phyloP scores from a whole-genome alignment of 2,888 invertebrate genomes.

The Stenoptilia bipunctidactyla region DNA sequence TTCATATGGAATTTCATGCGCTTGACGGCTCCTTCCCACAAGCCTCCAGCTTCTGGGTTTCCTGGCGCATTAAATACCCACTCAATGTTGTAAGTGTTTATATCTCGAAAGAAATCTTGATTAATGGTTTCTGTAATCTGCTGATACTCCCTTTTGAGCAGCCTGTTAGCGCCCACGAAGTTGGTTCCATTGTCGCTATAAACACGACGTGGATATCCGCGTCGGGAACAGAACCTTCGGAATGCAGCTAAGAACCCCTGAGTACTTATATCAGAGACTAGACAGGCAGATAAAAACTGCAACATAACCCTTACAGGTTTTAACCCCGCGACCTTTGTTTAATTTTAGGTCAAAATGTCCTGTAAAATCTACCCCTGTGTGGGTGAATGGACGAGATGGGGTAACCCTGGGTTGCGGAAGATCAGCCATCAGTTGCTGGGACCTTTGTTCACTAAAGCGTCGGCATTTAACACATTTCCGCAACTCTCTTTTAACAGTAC shows the following conservation, averaged over 20 bases:
- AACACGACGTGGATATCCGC: neutral
- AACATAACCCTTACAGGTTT: neutral
- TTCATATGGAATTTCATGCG: neutral
- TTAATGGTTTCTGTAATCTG: neutral
- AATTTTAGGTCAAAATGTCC: neutral
- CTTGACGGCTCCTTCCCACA: neutral
- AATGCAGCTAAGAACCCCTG: neutral
- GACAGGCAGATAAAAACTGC: neutral
- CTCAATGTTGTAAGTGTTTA: neutral
- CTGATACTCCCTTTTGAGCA: neutral
- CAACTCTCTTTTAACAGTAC: neutral
- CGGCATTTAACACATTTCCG: slow-evolving; percentile 1
- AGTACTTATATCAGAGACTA: neutral
- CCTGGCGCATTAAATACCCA: neutral
- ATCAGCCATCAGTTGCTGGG: neutral
- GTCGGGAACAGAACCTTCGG: neutral
- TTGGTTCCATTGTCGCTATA: neutral
- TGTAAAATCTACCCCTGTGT: neutral
- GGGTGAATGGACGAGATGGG: slow-evolving; percentile 1
- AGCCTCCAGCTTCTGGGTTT: neutral
- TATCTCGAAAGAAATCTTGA: neutral
- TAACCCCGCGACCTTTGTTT: slow-evolving; percentile 2
- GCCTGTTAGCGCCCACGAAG: neutral
- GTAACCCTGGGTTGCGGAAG: neutral
- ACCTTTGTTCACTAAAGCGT: neutral